Evolutionary conservation across 2,113 vertebrate species (phyloP), one percentile per base, ranked within the genome.

Genomic region (Geococcyx californianus): DNA sequence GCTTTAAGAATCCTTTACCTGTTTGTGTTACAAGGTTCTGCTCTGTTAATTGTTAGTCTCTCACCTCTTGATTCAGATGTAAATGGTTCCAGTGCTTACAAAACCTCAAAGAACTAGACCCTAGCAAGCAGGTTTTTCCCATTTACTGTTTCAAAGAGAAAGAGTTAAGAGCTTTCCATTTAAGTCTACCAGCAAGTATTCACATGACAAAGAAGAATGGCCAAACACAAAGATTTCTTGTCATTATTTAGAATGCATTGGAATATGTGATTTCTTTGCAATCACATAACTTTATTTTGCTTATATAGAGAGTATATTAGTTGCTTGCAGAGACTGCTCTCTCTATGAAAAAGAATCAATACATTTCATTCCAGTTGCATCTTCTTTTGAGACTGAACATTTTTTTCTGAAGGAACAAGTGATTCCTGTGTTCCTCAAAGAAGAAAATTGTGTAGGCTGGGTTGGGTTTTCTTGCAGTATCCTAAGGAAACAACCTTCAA

Each of bases 391-490:
- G 63, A 31, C 29, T n/a, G 67, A 79, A 51, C 16, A 3, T n/a
- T 33, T 77, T 91, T 74, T 89, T 91, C 26, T 36, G 70, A 93
- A 81, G 76, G 63, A 93, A 85, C 45, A 83, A 90, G 72, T 36
- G 59, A 92, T 83, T 90, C 83, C 64, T 68, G 42, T 33, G 45
- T 78, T 91, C 45, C 58, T 89, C 51, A 88, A 69, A 88, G 86
- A 88, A 75, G 68, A 90, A 88, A 77, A 68, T n/a, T 72, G 68
- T 89, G 80, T 87, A 74, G 92, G 83, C 36, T 77, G 83, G 34
- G 19, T 56, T 85, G 51, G 12, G 8, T 83, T 91, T 96, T 91
- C 87, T 95, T 91, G 70, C 84, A 67, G 76, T 59, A 84, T 94
- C 73, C 75, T 60, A 68, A 89, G 40, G 49, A 91, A 94, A 47